Base-by-base conservation (phyloP, 1,140 invertebrate species). In the Trachelipus rathkii region DNA sequence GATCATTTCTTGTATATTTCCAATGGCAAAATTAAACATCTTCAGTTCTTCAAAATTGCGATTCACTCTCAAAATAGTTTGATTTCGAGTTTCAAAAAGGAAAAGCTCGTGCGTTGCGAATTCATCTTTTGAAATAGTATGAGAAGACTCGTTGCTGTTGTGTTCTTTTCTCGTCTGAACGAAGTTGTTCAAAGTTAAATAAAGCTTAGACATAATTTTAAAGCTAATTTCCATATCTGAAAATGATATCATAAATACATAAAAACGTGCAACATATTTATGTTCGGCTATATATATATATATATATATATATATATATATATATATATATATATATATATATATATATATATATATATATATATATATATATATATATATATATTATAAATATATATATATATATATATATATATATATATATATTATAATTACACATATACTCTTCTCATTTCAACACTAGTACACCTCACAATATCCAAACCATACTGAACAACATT, bases 21-120 rank as follows among this genome's bases (percentile, higher is more conserved):
- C 8, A 19, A 60, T 60, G 50, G 50, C 50, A 60, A 2, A 60
- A 60, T 60, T 2, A 60, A 60, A 60, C 1, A 4, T 2, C 11
- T 15, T 15, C 2, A 4, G 2, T 8, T 4, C 19, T 8, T 60
- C 50, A 13, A 60, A 15, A 19, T 15, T 1, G 19, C 8, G 11
- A 19, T 2, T 4, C 2, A 60, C 50, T 8, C 8, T 60, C 19
- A 60, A 60, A 13, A 60, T 3, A 15, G 11, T 13, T 2, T 8
- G 50, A 60, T 60, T 60, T 60, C 50, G 50, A 60, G 8, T 60
- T 60, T 60, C 50, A 19, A 60, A 60, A 19, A 60, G 50, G 50
- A 60, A 60, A 2, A 2, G 1, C 19, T 60, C 11, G 2, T 8
- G 8, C 19, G 2, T 19, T 13, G 19, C 8, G 50, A 15, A 19